A percentile compares a stretch with the other conserved stretches of the same genome.
Conservation (phyloP, 1,140 invertebrate genomes). For the fruit fly (Drosophila melanogaster) region Release_6_plus_ISO1_MT NT_033777.3:5058001-5058500, state of each 20-base stretch:
- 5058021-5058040: too few species aligned
- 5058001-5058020: too few species aligned
- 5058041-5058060: too few species aligned
- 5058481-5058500: conserved; percentile 68
- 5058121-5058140: too few species aligned
- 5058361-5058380: conserved; percentile 27
- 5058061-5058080: too few species aligned
- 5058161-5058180: not conserved
- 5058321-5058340: conserved; percentile 19
- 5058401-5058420: conserved; percentile 34
- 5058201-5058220: not conserved
- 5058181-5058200: not conserved
- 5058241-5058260: conserved; percentile 1
- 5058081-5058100: too few species aligned
- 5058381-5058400: conserved; percentile 21
- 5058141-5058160: too few species aligned
- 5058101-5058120: too few species aligned
- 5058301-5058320: conserved; percentile 11
- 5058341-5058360: conserved; percentile 27
- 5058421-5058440: conserved; percentile 6
- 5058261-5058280: conserved; percentile 1
- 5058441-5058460: conserved; percentile 49
- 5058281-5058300: conserved; percentile 21
- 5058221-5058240: conserved; percentile 1
- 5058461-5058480: conserved; percentile 68